Conservation (phyloP, 2,113 vertebrate genomes). For the Pituophis catenifer region DNA sequence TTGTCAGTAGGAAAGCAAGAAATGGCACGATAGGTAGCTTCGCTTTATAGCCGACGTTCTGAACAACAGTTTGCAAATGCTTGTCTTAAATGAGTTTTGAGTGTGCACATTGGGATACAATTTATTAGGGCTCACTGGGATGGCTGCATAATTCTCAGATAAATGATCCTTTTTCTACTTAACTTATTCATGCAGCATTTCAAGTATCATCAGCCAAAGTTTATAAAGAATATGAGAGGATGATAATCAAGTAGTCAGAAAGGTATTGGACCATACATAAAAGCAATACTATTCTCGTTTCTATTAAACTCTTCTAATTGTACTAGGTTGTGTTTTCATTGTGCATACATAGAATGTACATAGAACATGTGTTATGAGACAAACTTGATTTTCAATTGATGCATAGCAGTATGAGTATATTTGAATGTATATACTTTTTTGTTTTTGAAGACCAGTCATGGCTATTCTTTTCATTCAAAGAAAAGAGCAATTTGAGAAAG, state of each 20-base stretch:
- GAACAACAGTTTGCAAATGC: conserved; percentile 55
- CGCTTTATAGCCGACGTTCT: conserved; percentile 5
- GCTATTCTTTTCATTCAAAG: background rate
- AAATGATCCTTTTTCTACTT: conserved; percentile 6
- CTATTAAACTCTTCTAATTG: background rate
- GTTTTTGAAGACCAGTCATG: background rate
- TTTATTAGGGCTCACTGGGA: conserved; percentile 43
- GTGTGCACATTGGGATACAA: conserved; percentile 28
- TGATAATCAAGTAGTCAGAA: background rate
- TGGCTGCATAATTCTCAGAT: conserved; percentile 23
- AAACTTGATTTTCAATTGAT: background rate
- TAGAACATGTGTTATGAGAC: background rate
- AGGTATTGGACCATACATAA: background rate
- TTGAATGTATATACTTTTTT: background rate
- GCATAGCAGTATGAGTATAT: background rate
- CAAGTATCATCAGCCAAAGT: background rate
- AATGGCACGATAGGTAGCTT: conserved; percentile 28
- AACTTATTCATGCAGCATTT: conserved; percentile 4
- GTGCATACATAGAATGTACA: background rate
- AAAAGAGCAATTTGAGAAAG: background rate
- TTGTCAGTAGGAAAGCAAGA: conserved; percentile 33
- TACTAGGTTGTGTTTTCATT: background rate
- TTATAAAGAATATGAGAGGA: background rate
- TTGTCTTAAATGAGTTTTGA: conserved; percentile 45
- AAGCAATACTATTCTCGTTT: background rate